Base-by-base conservation (phyloP, 2,888 invertebrate genomes). In the Stenolophus ochropezus region DNA sequence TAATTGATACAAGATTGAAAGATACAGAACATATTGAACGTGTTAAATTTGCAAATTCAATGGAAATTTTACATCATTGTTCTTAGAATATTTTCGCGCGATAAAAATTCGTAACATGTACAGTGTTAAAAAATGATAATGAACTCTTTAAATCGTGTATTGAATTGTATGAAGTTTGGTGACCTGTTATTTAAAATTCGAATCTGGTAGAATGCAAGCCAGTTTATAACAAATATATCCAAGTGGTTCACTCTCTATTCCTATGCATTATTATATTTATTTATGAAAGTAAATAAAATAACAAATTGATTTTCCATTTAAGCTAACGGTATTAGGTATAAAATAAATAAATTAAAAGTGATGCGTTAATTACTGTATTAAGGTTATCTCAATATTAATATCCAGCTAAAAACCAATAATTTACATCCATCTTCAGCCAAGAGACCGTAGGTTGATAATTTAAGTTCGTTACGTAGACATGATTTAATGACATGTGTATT, bases 401-500 rank as follows among this genome's bases (percentile, higher is more conserved):
- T 61, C 61, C 6, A n/a, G 25, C 25, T n/a, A 69, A 69, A 69
- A 69, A 47, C 42, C n/a, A 23, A 47, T 69, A 69, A 69, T 69
- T 69, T 69, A 69, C 20, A 42, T 69, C 33, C 42, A 69, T 8
- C 42, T 69, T 18, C 18, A 69, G 20, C 42, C 18, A 11, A 56
- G 18, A 16, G 20, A 56, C 11, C 42, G 69, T 69, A 47, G 69
- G 69, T 27, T 23, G 73, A 21, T 49, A 47, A 73, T 73, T 73
- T 47, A 49, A 73, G 73, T 73, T 73, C 73, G 73, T 73, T 69
- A 73, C 73, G 47, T 47, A 21, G 14, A 23, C 21, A 49, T 49
- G 47, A 73, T 73, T 73, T 73, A 73, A 73, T 73, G 47, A 73
- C 73, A 49, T 23, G 47, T 73, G 49, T 49, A 73, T 73, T 73